Evolutionary conservation across 2,797 vertebrate species (phyloP).

Genomic region (Potorous gilbertii): DNA sequence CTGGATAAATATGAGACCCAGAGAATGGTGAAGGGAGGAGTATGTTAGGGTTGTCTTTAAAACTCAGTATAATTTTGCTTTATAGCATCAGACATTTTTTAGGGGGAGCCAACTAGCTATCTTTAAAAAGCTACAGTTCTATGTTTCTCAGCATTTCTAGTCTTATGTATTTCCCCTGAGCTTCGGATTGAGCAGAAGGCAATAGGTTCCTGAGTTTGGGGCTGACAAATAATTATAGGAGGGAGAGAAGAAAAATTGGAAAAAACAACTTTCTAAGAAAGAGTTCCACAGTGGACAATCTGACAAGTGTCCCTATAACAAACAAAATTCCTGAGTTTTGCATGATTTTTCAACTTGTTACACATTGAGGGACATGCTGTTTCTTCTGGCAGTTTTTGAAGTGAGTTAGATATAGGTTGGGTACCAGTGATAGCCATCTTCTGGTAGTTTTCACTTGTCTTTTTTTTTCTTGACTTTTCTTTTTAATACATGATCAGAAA

Average conservation of each 20-base stretch:
- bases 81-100: constrained; percentile 32
- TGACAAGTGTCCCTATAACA: constrained; percentile 69
- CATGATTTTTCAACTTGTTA: constrained; percentile 56
- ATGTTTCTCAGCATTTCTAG: constrained; percentile 25
- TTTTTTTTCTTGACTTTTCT: background rate
- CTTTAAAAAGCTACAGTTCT: background rate
- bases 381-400: constrained; percentile 19
- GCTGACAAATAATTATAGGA: constrained; percentile 20
- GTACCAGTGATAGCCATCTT: background rate
- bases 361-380: background rate
- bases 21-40: background rate
- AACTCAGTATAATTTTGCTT: constrained; percentile 25
- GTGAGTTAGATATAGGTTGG: constrained; percentile 18
- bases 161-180: constrained; percentile 23
- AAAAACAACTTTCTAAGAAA: constrained; percentile 51
- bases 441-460: background rate
- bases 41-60: background rate
- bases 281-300: constrained; percentile 68
- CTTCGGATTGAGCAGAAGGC: constrained; percentile 1
- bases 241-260: background rate
- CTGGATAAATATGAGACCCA: constrained; percentile 61
- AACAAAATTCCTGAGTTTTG: constrained; percentile 48
- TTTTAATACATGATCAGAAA: constrained; percentile 19
- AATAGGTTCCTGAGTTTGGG: constrained; percentile 42
- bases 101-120: background rate